Base-by-base conservation (phyloP, 1,140 invertebrate genomes). In the Xylocopa sonorina region DNA sequence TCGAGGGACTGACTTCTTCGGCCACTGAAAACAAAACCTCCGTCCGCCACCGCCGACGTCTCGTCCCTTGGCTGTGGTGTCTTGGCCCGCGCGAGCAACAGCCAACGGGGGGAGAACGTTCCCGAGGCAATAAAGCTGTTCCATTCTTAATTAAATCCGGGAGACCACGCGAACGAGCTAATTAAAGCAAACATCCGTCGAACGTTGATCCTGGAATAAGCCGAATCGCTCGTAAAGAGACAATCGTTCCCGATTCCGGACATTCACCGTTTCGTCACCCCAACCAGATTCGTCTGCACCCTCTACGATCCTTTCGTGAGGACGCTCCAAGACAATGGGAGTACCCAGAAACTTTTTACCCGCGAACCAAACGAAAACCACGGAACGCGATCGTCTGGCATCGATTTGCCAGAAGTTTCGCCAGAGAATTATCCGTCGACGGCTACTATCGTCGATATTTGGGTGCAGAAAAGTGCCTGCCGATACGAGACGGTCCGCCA, bases 121-220 rank as follows among this genome's bases (percentile, higher is more conserved):
- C 46, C 74, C 41, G 24, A 34, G 76, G 66, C 68, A 79, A 79
- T 79, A 79, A 79, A 79, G 60, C 69, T 46, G 55, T 63, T 38
- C 43, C 69, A 57, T 79, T 79, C 69, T 79, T 79, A 74, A 79
- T 79, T 72, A 74, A 79, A 79, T 79, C 77, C 53, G 32, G n/a
- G n/a, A 73, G 77, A 64, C 76, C 71, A 78, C 58, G 68, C 55
- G 58, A 60, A 77, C 77, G 50, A 34, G 58, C 55, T 79, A 79
- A 79, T 79, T 79, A 74, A 79, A 79, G 77, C 69, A 79, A 79
- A 79, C 69, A 79, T 74, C 69, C 68, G 69, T 64, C 41, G 67
- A 38, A 21, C 67, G 57, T 50, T 50, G 69, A 66, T 58, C 62
- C 18, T 7, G 18, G 32, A 73, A 57, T 57, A 71, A 18, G 10